Evolutionary conservation across 2,113 vertebrate species (phyloP), one percentile per base, ranked within the genome.

Genomic region (Pelecanoides urinatrix): DNA sequence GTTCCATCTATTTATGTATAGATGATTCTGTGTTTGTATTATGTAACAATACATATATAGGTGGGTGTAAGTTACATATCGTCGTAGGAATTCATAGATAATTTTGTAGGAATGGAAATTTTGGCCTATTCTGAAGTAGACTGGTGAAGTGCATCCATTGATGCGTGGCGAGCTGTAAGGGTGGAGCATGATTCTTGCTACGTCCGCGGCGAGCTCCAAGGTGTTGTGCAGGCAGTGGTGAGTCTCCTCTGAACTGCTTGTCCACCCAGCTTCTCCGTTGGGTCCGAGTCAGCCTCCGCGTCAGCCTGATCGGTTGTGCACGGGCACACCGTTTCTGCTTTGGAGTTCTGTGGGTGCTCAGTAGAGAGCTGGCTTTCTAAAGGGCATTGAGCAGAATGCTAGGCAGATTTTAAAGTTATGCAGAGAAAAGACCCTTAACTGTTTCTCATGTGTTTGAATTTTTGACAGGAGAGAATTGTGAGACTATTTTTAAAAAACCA

Each of bases 241-340:
- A 18, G 36, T 19, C 44, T 70, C 23, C 56, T 30, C 32, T 8
- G 40, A 26, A 3, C 20, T 32, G 17, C 27, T 9, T 4, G 11
- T 30, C 27, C 21, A 70, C 49, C 40, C 21, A 11, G 10, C 17
- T 55, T 85, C 59, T 55, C 11, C 3, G 2, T 25, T 36, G 44
- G 1, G 2, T 32, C 32, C 0, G 1, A 29, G 11, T 14, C 49
- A n/a, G 49, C 61, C 25, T 17, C 11, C n/a, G 45, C 5, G 1
- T 50, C 4, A 2, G 38, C 1, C 3, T 15, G 26, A 36, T 44
- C 58, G 7, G 25, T 16, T 63, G 25, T 10, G 25, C 25, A 20
- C 32, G 12, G 34, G 10, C 34, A 56, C 14, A 7, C 27, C 0
- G 0, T 22, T 44, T n/a, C 62, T 27, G 22, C 49, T 44, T 55